Conservation (phyloP, 2,888 invertebrate genomes). For the Drosophila barbarae region DNA sequence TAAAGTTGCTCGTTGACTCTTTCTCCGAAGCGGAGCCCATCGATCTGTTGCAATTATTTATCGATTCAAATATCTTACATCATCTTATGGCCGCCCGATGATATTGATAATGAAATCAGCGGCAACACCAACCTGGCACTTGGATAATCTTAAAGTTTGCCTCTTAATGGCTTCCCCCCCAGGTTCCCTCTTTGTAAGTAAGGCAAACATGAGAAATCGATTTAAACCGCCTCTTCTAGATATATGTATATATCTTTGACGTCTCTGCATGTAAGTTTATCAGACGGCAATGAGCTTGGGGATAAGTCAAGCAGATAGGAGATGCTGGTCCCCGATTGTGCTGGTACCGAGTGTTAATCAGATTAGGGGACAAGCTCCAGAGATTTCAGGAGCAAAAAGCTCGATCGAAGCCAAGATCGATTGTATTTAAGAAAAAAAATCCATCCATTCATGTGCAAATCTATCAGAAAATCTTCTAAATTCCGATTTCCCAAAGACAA, state of each 20-base stretch:
- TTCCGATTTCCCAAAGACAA: neutral
- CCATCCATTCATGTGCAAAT: neutral
- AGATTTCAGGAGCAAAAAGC: conserved; percentile 18
- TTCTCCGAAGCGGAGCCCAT: conserved; percentile 30
- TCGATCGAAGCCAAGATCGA: conserved; percentile 16
- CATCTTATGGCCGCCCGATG: conserved; percentile 56
- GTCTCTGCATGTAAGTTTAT: conserved; percentile 64
- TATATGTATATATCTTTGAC: conserved; percentile 29
- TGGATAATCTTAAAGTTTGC: conserved; percentile 65
- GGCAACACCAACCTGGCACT: conserved; percentile 56
- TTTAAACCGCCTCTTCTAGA: conserved; percentile 50
- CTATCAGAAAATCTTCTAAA: neutral
- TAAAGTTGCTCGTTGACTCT: conserved; percentile 58
- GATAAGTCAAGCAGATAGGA: conserved; percentile 61
- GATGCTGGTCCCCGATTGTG: conserved; percentile 53
- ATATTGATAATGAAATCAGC: conserved; percentile 62
- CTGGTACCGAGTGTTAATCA: conserved; percentile 23
- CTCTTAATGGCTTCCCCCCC: conserved; percentile 23
- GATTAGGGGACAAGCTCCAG: conserved; percentile 21
- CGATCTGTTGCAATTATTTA: conserved; percentile 69
- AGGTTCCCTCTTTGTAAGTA: conserved; percentile 24
- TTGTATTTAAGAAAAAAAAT: neutral
- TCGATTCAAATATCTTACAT: conserved; percentile 69
- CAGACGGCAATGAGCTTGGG: conserved; percentile 60
- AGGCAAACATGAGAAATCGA: conserved; percentile 72